Evolutionary conservation across 2,113 vertebrate genomes (phyloP), one percentile per base, ranked within the genome.

Genomic region (Castor canadensis): DNA sequence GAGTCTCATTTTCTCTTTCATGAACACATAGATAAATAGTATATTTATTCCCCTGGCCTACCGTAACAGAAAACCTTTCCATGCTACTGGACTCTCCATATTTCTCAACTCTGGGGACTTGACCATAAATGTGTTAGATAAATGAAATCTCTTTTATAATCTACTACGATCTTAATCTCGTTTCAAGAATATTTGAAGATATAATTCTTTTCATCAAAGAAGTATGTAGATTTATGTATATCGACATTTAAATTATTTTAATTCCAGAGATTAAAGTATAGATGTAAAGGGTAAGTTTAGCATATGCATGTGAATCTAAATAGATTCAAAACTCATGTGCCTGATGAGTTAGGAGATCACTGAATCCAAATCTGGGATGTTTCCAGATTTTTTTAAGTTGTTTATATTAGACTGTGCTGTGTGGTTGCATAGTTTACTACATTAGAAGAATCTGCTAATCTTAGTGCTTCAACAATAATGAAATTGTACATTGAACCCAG

Each of bases 241-340:
- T 83, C 49, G 84, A 75, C 93, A 85, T 88, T 96, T 73, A 82
- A 96, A 88, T 86, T 43, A 72, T 91, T 95, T 86, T 89, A 66
- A 56, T 92, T 89, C 49, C 45, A 60, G 58, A 11, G 35, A 81
- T 71, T 89, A 87, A 87, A 54, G 11, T 71, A 49, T n/a, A 80
- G 77, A 71, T 76, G 17, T 66, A 90, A 94, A 60, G 26, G 87
- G 24, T 82, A 91, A 76, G 13, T 77, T 60, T 88, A 87, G 71
- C 85, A 40, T 87, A 72, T 73, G 38, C 35, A 47, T 71, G 47
- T 54, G 54, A 90, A 87, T 54, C 69, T 94, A 75, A 92, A 40
- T 45, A 71, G n/a, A 69, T 83, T 87, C 16, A 45, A 19, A 91
- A 45, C 16, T 52, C 35, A 20, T 80, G 28, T 73, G 32, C 38